Base-by-base conservation (phyloP, 2,797 vertebrate genomes). In the Danio tinwini region DNA sequence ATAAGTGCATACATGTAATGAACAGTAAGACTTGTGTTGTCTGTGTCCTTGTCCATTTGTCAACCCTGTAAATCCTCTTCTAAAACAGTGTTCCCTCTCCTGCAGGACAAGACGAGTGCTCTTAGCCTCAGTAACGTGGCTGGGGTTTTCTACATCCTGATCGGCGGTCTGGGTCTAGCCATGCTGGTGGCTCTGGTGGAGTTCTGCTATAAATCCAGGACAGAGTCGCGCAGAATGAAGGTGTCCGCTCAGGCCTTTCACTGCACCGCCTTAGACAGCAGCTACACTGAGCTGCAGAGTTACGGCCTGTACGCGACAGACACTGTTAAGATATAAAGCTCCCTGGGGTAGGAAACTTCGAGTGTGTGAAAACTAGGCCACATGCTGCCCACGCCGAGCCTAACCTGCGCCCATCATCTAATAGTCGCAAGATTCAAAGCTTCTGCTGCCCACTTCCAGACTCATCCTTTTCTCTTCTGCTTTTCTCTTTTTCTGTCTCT, bases 191-290 rank as follows among this genome's bases (percentile, higher is more conserved):
- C 98, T 69, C 94, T 99, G 93, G 96, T 99, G 92, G 98, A 99
- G 93, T 99, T 99, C 95, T 99, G 98, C 95, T 99, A 99, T 96
- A 99, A 99, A 93, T 99, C 97, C 84, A 92, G 98, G 92, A 98
- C 97, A 61, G 98, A 99, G 94, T 98, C 98, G 84, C 96, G 94
- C 90, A 91, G 97, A 93, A 99, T 99, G 97, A 99, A 99, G 98
- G 98, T 99, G 96, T 92, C 92, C 83, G 88, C 95, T 93, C 92
- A 90, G 89, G 92, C 94, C 93, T 95, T 94, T 95, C 91, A 95
- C 93, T 93, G 90, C 93, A 92, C 92, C 81, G 90, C 92, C 87
- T 93, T 94, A 93, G 92, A 94, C 89, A 90, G 89, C 90, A 91
- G 29, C 71, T 93, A 93, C 92, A 93, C 92, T 86, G 93, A 94